Percentiles rank a stretch among this genome's conserved stretches.
phyloP scores from a whole-genome alignment of 2,888 invertebrate species.

The Leistus spinibarbis region DNA sequence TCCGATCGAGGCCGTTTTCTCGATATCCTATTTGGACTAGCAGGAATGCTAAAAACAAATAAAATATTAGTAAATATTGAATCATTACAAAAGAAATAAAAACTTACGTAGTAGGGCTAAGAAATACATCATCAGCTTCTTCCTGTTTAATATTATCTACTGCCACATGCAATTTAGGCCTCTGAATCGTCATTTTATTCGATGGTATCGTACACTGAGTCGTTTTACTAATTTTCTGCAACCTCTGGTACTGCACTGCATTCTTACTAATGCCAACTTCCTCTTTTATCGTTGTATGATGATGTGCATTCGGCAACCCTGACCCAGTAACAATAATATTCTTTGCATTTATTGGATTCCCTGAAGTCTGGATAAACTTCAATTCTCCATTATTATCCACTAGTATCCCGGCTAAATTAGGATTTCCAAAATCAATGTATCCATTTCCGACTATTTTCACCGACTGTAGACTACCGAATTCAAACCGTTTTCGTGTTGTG shows the following conservation, averaged over 20 bases:
- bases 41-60: slow-evolving; percentile 62
- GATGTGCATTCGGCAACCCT: slow-evolving; percentile 47
- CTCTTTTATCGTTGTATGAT: slow-evolving; percentile 46
- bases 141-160: slow-evolving; percentile 64
- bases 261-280: slow-evolving; percentile 27
- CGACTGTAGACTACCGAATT: slow-evolving; percentile 62
- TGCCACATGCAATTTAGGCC: slow-evolving; percentile 50
- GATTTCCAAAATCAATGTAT: slow-evolving; percentile 62
- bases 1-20: slow-evolving; percentile 70
- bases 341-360: slow-evolving; percentile 56
- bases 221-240: slow-evolving; percentile 50
- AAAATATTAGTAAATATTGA: slow-evolving; percentile 17
- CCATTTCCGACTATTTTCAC: slow-evolving; percentile 62
- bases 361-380: slow-evolving; percentile 65
- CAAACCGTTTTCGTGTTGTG: slow-evolving; percentile 62
- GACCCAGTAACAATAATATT: slow-evolving; percentile 54
- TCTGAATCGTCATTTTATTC: slow-evolving; percentile 49
- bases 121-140: slow-evolving; percentile 74
- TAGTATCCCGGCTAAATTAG: slow-evolving; percentile 64
- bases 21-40: slow-evolving; percentile 69
- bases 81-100: slow-evolving; percentile 2
- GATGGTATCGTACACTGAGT: slow-evolving; percentile 50
- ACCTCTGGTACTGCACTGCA: slow-evolving; percentile 40
- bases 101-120: slow-evolving; percentile 69
- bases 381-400: slow-evolving; percentile 68